Base-by-base conservation (phyloP, 2,113 vertebrate species). In the Actenoides lindsayi region DNA sequence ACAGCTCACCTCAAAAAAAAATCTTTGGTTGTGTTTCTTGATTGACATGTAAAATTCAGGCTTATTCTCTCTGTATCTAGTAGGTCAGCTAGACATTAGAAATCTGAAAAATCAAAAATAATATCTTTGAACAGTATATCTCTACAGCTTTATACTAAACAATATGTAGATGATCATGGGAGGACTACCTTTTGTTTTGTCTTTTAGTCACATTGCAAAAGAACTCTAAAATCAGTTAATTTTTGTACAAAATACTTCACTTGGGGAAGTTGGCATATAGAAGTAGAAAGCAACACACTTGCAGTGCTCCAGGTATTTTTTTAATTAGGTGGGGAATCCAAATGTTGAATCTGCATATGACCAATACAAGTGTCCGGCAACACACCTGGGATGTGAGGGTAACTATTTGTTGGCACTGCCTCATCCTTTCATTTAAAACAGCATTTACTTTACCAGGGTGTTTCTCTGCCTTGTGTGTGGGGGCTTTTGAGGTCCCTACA, bases 131-230 rank as follows among this genome's bases (percentile, higher is more conserved):
- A 31, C 6, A 42, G 15, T 41, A 0, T 41, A 11, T 25, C 18
- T 42, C 41, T 65, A 4, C 28, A 83, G 37, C n/a, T 88, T 92
- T 53, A 24, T 71, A 6, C 21, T 23, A 33, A 73, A 24, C 23
- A n/a, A 3, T 9, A 1, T 8, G 35, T 39, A 37, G 27, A 3
- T 10, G 31, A 35, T 41, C 3, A 1, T 8, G 24, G 8, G 27
- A 56, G 20, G 48, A 30, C 41, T 87, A 41, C 14, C 19, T 94
- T 81, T 91, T 73, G 33, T n/a, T 21, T 75, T 70, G 18, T 59
- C 41, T 82, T 67, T 53, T 57, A 65, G 56, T 79, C 50, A 13
- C 1, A 0, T n/a, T 69, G 30, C 50, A 65, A 42, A 31, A 80
- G 41, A 92, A 77, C 27, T 90, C 31, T 77, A 51, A 76, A 93